phyloP scores from a whole-genome alignment of 1,140 invertebrate genomes.

The Orussus abietinus region DNA sequence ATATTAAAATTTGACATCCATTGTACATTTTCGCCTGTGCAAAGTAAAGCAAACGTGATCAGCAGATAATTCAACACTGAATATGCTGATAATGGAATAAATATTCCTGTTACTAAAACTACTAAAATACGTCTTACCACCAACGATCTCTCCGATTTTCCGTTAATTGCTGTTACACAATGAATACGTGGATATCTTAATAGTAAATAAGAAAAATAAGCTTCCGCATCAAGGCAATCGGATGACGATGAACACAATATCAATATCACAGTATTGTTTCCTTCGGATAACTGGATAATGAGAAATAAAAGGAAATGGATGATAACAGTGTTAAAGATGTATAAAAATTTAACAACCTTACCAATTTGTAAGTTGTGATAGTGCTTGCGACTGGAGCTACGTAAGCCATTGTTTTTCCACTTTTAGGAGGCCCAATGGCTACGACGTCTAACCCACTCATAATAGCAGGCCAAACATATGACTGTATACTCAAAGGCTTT shows the following conservation, averaged over 20 bases:
- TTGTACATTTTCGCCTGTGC: constrained; percentile 38
- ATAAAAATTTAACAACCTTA: constrained; percentile 4
- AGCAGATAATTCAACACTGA: constrained; percentile 10
- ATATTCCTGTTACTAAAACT: not conserved
- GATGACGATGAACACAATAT: constrained; percentile 39
- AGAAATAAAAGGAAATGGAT: constrained; percentile 14
- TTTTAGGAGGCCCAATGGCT: constrained; percentile 32
- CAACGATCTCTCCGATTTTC: constrained; percentile 31
- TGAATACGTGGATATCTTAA: constrained; percentile 19
- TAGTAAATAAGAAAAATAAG: constrained; percentile 27
- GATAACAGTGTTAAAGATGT: constrained; percentile 11
- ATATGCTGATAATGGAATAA: constrained; percentile 4
- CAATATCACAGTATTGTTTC: constrained; percentile 27
- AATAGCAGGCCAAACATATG: constrained; percentile 49
- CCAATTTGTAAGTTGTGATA: constrained; percentile 1
- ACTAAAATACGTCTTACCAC: constrained; percentile 24
- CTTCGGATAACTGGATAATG: constrained; percentile 14
- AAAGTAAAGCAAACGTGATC: constrained; percentile 14
- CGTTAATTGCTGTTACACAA: constrained; percentile 36
- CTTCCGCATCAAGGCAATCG: constrained; percentile 29
- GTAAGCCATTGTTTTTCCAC: constrained; percentile 46
- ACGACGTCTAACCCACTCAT: constrained; percentile 34
- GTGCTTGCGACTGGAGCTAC: constrained; percentile 32
- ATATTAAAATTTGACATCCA: constrained; percentile 48
- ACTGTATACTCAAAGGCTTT: constrained; percentile 35